Percentiles rank a stretch among this genome's conserved stretches.
phyloP scores from a whole-genome alignment of 2,113 vertebrate genomes.

The Meriones unguiculatus region DNA sequence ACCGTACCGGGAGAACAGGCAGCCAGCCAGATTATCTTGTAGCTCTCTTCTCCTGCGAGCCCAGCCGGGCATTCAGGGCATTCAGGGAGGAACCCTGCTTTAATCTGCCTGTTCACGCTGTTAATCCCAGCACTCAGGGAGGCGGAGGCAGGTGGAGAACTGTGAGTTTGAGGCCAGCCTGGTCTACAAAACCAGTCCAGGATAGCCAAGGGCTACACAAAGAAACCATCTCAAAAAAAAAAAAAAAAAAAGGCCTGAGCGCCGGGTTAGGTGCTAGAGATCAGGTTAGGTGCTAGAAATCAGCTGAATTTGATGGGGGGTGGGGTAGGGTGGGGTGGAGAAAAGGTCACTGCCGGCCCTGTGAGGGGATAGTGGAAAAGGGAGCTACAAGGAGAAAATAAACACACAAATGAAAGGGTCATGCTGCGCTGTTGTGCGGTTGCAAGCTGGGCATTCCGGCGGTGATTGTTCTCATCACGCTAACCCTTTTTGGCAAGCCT shows the following conservation, averaged over 20 bases:
- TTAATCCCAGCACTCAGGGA: no score
- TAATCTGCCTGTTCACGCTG: no score
- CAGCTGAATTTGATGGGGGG: not conserved
- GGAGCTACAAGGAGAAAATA: not conserved
- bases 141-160: no score
- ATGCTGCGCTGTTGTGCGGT: not conserved
- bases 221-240: no score
- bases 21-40: not conserved
- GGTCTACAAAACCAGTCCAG: no score
- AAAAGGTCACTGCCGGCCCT: not conserved
- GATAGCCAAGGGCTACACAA: no score
- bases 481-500: not conserved
- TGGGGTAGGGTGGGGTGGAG: not conserved
- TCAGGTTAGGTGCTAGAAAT: not conserved
- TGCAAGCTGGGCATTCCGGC: not conserved
- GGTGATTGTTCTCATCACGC: rapidly evolving
- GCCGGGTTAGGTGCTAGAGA: rapidly evolving
- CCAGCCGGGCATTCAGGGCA: no score
- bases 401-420: not conserved
- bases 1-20: not conserved
- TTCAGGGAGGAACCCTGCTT: no score
- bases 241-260: rapidly evolving
- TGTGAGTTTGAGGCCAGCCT: no score
- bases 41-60: not conserved
- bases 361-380: not conserved